Evolutionary conservation across 2,113 vertebrate species (phyloP).

Genomic region (Manacus vitellinus): DNA sequence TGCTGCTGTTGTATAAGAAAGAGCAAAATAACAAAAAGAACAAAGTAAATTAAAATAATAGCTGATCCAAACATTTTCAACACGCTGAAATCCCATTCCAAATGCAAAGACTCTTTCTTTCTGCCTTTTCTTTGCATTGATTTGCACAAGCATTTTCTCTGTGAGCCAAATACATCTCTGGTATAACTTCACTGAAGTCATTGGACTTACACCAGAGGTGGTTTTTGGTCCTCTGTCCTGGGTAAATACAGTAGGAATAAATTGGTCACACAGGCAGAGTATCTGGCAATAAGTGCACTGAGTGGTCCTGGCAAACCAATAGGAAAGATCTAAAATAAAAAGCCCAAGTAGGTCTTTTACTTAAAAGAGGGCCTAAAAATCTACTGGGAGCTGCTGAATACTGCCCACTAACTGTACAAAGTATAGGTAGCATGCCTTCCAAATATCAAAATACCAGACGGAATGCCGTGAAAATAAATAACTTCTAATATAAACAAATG

Average conservation of each 20-base stretch:
- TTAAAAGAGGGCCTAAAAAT: conserved; percentile 79
- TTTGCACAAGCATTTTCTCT: conserved; percentile 37
- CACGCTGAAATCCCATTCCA: background rate
- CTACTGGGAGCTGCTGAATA: conserved; percentile 83
- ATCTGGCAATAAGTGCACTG: conserved; percentile 62
- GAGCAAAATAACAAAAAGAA: conserved; percentile 69
- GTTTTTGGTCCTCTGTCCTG: conserved; percentile 58
- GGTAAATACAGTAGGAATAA: conserved; percentile 65
- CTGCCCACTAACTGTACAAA: conserved; percentile 85
- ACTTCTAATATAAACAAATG: conserved; percentile 88
- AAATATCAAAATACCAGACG: conserved; percentile 84
- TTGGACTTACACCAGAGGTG: conserved; percentile 62
- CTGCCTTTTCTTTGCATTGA: conserved; percentile 41
- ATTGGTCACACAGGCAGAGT: conserved; percentile 62
- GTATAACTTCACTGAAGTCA: conserved; percentile 65
- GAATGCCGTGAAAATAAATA: conserved; percentile 88
- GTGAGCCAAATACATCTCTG: conserved; percentile 61
- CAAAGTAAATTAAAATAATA: conserved; percentile 61
- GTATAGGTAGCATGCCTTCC: conserved; percentile 84
- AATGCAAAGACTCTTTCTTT: conserved; percentile 24
- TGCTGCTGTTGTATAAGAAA: conserved; percentile 65
- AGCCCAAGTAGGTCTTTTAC: conserved; percentile 75
- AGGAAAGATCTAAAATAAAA: conserved; percentile 70
- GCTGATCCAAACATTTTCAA: conserved; percentile 58
- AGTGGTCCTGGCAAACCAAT: conserved; percentile 68